Conservation (phyloP, 2,113 vertebrate genomes). For the Murina feae region DNA sequence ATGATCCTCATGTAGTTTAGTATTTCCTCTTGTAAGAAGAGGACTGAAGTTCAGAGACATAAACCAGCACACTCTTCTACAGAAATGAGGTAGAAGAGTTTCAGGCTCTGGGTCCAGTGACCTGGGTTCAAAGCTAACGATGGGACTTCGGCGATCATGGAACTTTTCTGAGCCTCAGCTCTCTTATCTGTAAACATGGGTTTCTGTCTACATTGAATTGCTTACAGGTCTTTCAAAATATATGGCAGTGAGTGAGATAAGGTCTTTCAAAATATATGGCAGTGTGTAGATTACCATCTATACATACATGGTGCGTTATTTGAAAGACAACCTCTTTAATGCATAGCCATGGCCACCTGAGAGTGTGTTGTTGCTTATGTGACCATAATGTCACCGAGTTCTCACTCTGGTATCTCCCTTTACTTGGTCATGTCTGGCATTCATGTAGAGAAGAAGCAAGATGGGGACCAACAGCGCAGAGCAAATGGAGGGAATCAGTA, state of each 20-base stretch:
- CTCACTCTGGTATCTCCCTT: slow-evolving; percentile 22
- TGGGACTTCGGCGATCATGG: not conserved
- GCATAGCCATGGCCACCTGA: not conserved
- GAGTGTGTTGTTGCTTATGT: not conserved
- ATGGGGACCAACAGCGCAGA: slow-evolving; percentile 68
- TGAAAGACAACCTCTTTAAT: not conserved
- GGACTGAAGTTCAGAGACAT: not conserved
- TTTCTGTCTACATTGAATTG: not conserved
- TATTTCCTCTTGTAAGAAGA: not conserved
- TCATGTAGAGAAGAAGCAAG: slow-evolving; percentile 59
- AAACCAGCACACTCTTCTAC: not conserved
- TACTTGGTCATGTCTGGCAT: slow-evolving; percentile 45
- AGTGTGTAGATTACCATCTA: not conserved
- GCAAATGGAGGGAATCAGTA: slow-evolving; percentile 69
- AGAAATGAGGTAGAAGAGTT: not conserved
- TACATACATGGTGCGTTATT: not conserved
- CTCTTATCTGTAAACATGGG: not conserved
- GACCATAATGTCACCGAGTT: not conserved
- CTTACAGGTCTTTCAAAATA: not conserved
- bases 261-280: not conserved
- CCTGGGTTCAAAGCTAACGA: not conserved
- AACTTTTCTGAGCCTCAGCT: not conserved
- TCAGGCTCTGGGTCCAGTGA: not conserved
- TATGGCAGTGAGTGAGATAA: not conserved
- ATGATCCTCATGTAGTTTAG: not conserved